phyloP scores from a whole-genome alignment of 2,797 vertebrate species.

The Falco peregrinus region DNA sequence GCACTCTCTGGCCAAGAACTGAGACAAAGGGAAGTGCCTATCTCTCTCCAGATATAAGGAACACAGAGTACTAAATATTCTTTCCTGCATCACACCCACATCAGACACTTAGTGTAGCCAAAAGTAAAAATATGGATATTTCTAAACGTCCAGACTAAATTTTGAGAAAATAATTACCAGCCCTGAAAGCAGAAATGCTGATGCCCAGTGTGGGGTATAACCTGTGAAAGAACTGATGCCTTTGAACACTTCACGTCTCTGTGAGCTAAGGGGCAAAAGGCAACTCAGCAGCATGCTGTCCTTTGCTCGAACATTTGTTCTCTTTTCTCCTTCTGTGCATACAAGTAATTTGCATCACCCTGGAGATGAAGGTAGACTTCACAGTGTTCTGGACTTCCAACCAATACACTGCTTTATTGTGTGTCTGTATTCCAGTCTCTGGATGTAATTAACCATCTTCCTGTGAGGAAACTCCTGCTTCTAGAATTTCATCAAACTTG shows the following conservation, averaged over 20 bases:
- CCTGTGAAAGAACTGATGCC: neutral
- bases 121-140: neutral
- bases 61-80: neutral
- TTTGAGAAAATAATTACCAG: neutral
- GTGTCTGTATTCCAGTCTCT: neutral
- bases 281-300: neutral
- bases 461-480: neutral
- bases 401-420: neutral
- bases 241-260: neutral
- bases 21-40: neutral
- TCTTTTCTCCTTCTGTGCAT: neutral
- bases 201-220: neutral
- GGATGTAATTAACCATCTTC: neutral
- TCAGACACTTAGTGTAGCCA: neutral
- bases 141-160: neutral
- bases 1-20: neutral
- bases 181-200: neutral
- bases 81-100: accelerated
- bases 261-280: neutral
- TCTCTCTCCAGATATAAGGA: neutral
- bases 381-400: neutral
- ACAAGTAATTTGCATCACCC: neutral
- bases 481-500: neutral
- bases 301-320: neutral
- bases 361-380: neutral